phyloP scores from a whole-genome alignment of 2,888 invertebrate genomes.

The Drosophila mettleri region DNA sequence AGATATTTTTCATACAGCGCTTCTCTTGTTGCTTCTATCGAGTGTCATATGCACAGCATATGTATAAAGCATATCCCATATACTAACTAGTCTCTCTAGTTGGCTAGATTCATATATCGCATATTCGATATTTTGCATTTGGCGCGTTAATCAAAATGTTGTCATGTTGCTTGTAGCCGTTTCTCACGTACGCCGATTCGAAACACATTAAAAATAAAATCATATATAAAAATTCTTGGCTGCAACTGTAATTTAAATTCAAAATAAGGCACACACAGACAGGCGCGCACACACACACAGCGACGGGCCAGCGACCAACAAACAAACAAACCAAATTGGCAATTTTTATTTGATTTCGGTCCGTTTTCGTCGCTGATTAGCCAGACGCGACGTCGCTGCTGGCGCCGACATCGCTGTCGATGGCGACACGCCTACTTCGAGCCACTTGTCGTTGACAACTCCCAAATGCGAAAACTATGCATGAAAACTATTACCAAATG shows the following conservation, averaged over 20 bases:
- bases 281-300: conserved; percentile 6
- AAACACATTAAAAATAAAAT: conserved; percentile 67
- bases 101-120: conserved; percentile 1
- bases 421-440: conserved; percentile 56
- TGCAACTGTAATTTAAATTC: conserved; percentile 64
- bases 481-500: conserved; percentile 53
- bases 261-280: conserved; percentile 47
- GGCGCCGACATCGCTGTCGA: conserved; percentile 19
- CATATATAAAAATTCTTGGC: conserved; percentile 71
- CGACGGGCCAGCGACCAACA: conserved; percentile 16
- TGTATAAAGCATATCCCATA: conserved; percentile 1
- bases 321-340: conserved; percentile 65
- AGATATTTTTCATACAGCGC: conserved; percentile 30
- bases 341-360: conserved; percentile 75
- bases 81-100: conserved; percentile 2
- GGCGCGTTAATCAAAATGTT: conserved; percentile 28
- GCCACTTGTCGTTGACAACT: conserved; percentile 50
- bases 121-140: conserved; percentile 25
- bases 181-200: conserved; percentile 64
- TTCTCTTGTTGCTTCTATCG: conserved; percentile 17
- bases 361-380: conserved; percentile 73
- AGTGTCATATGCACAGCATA: conserved; percentile 26
- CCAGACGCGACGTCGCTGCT: conserved; percentile 27
- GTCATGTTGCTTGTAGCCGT: conserved; percentile 41
- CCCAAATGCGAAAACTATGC: conserved; percentile 46